Base-by-base conservation (phyloP, 2,113 vertebrate genomes). In the Gallinago undulata region DNA sequence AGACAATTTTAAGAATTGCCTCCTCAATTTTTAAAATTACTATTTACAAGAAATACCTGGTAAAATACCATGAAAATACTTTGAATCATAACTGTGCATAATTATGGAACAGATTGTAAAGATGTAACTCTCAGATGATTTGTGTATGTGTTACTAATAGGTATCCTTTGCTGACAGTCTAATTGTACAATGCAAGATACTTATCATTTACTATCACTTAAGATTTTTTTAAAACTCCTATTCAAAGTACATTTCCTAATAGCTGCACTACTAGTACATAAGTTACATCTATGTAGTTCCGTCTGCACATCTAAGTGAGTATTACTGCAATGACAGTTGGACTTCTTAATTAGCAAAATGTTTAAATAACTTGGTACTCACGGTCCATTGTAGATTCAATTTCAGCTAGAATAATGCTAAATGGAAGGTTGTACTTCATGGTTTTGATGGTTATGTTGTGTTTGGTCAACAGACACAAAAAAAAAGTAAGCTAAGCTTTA, bases 1-100 rank as follows among this genome's bases (percentile, higher is more conserved):
- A 83, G 56, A 51, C 33, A 73, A 12, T 83, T 90, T 87, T 66
- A 91, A 79, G 59, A 93, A 56, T 59, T 81, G 31, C 41, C 31
- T 85, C 12, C 13, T 90, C n/a, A 31, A 59, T 85, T 89, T 87
- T 94, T 19, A 69, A 95, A 87, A 89, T 89, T 74, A 76, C n/a
- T 93, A 62, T 95, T 96, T 91, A 63, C n/a, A 3, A 93, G n/a
- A 85, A 93, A 67, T 85, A 84, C 9, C 70, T 91, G 16, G 37
- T 89, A 91, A 95, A 96, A 93, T 94, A 92, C 41, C 14, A 33
- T 79, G 41, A 73, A 94, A 94, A 73, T 90, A 83, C 72, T 79
- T 95, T 56, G 77, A 87, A 93, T 91, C 39, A 16, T 73, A 59
- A 82, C 86, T 84, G 35, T 82, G n/a, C 47, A 55, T 96, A 69